Evolutionary conservation across 2,888 invertebrate genomes (phyloP), one percentile per base, ranked within the genome.

Genomic region (Pachydiplax longipennis): DNA sequence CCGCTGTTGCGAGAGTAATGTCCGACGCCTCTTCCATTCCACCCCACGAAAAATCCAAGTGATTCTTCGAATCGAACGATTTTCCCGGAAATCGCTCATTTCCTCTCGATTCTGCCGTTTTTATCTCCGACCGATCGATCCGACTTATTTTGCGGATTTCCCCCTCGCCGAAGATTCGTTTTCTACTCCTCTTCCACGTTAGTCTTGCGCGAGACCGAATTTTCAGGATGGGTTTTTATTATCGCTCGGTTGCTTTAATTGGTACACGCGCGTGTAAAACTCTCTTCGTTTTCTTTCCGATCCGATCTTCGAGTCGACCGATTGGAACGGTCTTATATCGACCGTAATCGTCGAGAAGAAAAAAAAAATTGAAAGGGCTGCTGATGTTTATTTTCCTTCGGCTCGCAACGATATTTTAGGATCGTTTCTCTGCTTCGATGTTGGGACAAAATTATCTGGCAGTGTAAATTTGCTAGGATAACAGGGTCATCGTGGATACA

Each of bases 1-100:
- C 53, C 58, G n/a, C n/a, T n/a, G 87, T 61, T 31, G 87, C 87
- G 87, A 87, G 87, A 87, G 87, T 87, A 87, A 87, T 87, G 61
- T 53, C 31, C 37, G 87, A 87, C 87, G 87, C 25, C n/a, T 65
- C 65, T 22, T 5, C 61, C 2, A 0, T 61, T n/a, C n/a, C n/a
- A 6, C 18, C 31, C 25, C 37, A 35, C 35, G 65, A 87, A 37
- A 87, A n/a, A 65, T 87, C 37, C 65, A 37, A 61, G 58, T 65
- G 87, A 37, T 61, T 87, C 61, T 37, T 53, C 87, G 65, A 58
- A 87, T 87, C 37, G n/a, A 37, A 53, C 18, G 61, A 87, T 87
- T 87, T 87, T 87, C 87, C 22, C 37, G 37, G n/a, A 25, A 10
- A 37, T 65, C 61, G 58, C 61, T 31, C 22, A n/a, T 37, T 65